These are phyloP conservation scores for Accipiter virgatus DNA, from an alignment of 2,113 vertebrate species.

Conservation along the genomic window DNA sequence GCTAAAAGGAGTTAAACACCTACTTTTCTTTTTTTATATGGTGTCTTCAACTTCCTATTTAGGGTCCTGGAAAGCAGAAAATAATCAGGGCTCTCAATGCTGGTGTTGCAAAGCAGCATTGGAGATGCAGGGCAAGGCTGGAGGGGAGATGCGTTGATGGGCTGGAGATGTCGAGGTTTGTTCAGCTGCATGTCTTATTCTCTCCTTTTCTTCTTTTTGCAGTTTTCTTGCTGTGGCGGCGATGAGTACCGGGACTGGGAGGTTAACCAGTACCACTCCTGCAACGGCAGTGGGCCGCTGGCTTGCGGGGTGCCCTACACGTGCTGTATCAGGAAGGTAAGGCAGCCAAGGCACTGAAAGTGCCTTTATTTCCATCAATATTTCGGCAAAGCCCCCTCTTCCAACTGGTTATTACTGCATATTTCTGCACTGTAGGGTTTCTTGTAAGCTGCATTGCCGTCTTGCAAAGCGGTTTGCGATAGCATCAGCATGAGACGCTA, in stretches of 20 bases:
- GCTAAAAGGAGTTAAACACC: neutral
- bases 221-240: conserved; percentile 91
- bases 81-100: rapidly evolving
- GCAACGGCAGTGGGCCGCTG: conserved; percentile 82
- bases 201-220: neutral
- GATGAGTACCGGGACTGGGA: conserved; percentile 88
- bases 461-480: neutral
- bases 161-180: rapidly evolving
- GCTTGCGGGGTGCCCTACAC: conserved; percentile 90
- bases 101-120: neutral
- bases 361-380: neutral
- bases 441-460: neutral
- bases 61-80: neutral
- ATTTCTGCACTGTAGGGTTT: rapidly evolving
- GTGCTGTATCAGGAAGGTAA: conserved; percentile 82
- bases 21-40: rapidly evolving
- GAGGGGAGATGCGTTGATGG: neutral
- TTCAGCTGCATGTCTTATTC: rapidly evolving
- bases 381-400: neutral
- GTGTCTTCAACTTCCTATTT: neutral
- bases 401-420: rapidly evolving
- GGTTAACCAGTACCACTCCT: conserved; percentile 88
- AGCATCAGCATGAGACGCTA: rapidly evolving
- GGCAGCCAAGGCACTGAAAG: neutral
- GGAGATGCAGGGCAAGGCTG: neutral